Evolutionary conservation across 2,888 invertebrate genomes (phyloP), one percentile per base, ranked within the genome.

Genomic region (Podotricha telesiphe): DNA sequence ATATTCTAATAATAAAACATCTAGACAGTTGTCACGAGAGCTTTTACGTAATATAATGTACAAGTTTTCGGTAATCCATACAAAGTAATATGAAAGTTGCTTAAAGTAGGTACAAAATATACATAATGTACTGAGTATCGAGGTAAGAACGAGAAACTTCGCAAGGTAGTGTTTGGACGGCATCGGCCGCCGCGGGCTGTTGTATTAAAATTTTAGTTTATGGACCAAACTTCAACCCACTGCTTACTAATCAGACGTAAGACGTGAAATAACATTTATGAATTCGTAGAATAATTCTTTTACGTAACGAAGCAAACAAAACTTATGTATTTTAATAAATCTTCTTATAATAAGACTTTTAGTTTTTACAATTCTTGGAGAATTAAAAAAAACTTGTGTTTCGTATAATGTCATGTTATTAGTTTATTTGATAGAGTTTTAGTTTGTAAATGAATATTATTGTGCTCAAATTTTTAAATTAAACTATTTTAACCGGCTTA

Each of bases 51-150:
- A 50, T 19, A 50, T 6, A 13, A 4, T 11, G 17, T 37, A 13
- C 11, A 37, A 56, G 56, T 56, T 50, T 50, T 3, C 4, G 42
- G 13, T 55, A 10, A 19, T 42, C 20, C 45, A 20, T 13, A 28
- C 22, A n/a, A n/a, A 47, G 22, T 59, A 19, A 20, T 19, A 40
- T 45, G 20, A 22, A 45, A 45, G 17, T 47, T 62, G 5, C 17
- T 48, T 19, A 62, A 19, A 62, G 34, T 37, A 53, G 22, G 17
- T 47, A 28, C 28, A 61, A 17, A 47, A 61, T 22, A n/a, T 28
- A 62, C 48, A 48, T 37, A 48, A 19, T 17, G 47, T 47, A 61
- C 45, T 22, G 42, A 7, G 20, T 59, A 48, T 20, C 48, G 62
- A 37, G 19, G 62, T 19, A 48, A 34, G 3, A 28, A 28, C 28